Base-by-base conservation (phyloP, 2,888 invertebrate species). In the Coelopa pilipes region DNA sequence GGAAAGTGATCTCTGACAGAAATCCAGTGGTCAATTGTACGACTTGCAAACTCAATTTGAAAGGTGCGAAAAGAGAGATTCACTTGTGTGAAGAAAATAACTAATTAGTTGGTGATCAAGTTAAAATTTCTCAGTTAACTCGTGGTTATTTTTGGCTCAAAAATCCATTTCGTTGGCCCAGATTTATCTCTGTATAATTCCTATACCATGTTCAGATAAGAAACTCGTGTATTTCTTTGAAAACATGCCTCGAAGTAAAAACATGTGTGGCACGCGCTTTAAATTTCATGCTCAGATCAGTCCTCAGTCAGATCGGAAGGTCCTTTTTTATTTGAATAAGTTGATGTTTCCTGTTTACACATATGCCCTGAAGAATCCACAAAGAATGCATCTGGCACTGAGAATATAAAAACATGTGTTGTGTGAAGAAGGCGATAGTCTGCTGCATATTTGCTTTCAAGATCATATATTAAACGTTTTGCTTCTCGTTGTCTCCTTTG, bases 1-100 rank as follows among this genome's bases (percentile, higher is more conserved):
- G 66, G 50, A 66, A 66, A 66, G 66, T 66, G 66, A 66, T 66
- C 66, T 19, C 21, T 50, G 50, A 21, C 19, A 24, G 13, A 50
- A 50, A 49, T 12, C 50, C 21, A 17, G 60, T 60, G 60, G 24
- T 11, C 60, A 60, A 10, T 53, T 15, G 4, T 12, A 19, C 12
- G n/a, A 45, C n/a, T 11, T 7, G 53, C 53, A 2, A 9, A 53
- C 53, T 53, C 53, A 53, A 2, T 15, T 4, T 4, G n/a, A 53
- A 53, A 53, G 53, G 15, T 53, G 53, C 53, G 53, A 53, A 53
- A 53, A 53, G 53, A 15, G 62, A 45, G 45, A 62, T 62, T 62
- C 34, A 53, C 53, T 53, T 53, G n/a, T 53, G n/a, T 53, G 34
- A 7, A 34, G 4, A 34, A 34, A 34, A 34, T 34, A 34, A 34